Base-by-base conservation (phyloP, 2,113 vertebrate species). In the Siniperca chuatsi region DNA sequence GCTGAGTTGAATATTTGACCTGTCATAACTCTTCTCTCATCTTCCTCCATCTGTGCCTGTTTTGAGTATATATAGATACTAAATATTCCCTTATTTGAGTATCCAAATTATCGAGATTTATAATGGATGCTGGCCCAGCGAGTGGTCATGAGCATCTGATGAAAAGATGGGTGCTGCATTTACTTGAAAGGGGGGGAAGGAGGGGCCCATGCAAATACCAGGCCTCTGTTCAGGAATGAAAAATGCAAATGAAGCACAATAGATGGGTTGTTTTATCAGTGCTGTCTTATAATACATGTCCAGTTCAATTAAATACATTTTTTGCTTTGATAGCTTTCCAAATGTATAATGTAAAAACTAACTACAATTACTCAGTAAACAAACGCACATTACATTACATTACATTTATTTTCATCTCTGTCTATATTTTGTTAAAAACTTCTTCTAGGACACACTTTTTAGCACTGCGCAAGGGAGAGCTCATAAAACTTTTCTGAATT, bases 191-290 rank as follows among this genome's bases (percentile, higher is more conserved):
- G 3, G 37, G 37, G 21, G 20, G 11, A 78, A 71, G 55, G 61
- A 66, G 62, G 46, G 48, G 25, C 1, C 50, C 6, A 74, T 89
- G 73, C 79, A 88, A 86, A 90, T 76, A 58, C 11, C 0, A 8
- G 15, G 12, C 57, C 58, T 68, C 10, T 71, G 44, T 69, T 81
- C 9, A 64, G 64, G n/a, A 80, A 69, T 68, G 50, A 79, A 25
- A 78, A 60, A 89, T 83, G 61, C 74, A 84, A 86, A 89, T 0
- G 0, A 54, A 77, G 68, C 48, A n/a, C 42, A 81, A 25, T 12
- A 64, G 52, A 35, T 33, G 20, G 8, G 6, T 74, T 77, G 70
- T 79, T 79, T 50, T 44, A 64, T 46, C 50, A 13, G 7, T 69
- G 29, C 8, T 71, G 10, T 68, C n/a, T 46, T 74, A 42, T 6